Percentiles rank a stretch among this genome's conserved stretches.
Evolutionary conservation across 2,888 invertebrate genomes (phyloP).

Genomic region (Drosophila buzzatii): DNA sequence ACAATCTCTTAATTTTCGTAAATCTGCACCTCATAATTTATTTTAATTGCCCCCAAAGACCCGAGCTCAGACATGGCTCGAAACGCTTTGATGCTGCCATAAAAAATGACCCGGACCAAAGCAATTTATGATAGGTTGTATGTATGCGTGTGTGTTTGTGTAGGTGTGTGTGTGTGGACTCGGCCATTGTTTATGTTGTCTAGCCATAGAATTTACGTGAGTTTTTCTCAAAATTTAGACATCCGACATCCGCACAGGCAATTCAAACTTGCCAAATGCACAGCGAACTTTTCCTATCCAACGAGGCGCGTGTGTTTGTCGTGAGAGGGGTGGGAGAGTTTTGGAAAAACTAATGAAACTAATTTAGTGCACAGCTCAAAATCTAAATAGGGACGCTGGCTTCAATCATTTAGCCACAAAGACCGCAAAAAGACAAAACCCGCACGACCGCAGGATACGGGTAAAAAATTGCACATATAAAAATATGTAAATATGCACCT

Average conservation of each 20-base stretch:
- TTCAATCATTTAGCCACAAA: slow-evolving; percentile 73
- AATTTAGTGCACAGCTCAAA: slow-evolving; percentile 75
- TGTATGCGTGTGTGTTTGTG: neutral
- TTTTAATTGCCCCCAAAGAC: slow-evolving; percentile 82
- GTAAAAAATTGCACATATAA: slow-evolving; percentile 50
- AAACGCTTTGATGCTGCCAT: slow-evolving; percentile 48
- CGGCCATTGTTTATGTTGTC: slow-evolving; percentile 78
- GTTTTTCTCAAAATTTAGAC: slow-evolving; percentile 50
- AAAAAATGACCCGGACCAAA: slow-evolving; percentile 70
- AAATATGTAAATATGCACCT: slow-evolving; percentile 79
- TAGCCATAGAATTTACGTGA: slow-evolving; percentile 73
- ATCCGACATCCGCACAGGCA: slow-evolving; percentile 46
- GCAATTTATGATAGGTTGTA: slow-evolving; percentile 73
- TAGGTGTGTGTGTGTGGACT: neutral
- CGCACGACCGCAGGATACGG: slow-evolving; percentile 43
- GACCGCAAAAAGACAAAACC: slow-evolving; percentile 37
- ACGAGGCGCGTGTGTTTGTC: neutral
- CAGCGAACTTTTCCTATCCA: slow-evolving; percentile 38
- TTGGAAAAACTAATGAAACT: slow-evolving; percentile 72
- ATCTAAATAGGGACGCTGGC: slow-evolving; percentile 52
- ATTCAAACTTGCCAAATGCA: slow-evolving; percentile 56
- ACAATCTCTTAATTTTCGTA: slow-evolving; percentile 82
- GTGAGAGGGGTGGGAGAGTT: neutral
- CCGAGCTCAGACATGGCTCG: slow-evolving; percentile 45
- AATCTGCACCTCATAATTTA: slow-evolving; percentile 84